These are phyloP conservation scores for Desmophyllum pertusum DNA, from an alignment of 92 coral and sea anemone genomes.

Conservation along the genomic window DNA sequence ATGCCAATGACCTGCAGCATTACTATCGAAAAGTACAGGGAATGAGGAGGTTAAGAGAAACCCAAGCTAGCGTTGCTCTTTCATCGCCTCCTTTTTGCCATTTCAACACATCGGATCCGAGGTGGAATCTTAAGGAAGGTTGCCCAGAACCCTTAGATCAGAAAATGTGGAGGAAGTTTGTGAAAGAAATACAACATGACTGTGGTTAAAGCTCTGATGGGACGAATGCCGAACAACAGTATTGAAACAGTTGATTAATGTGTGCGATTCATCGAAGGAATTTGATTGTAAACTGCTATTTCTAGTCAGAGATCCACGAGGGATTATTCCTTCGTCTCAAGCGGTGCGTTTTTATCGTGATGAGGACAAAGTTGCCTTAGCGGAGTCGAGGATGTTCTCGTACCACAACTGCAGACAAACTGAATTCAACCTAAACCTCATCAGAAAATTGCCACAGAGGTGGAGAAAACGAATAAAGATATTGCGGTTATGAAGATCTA, in stretches of 20 bases:
- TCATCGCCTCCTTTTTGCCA: slow-evolving; percentile 38
- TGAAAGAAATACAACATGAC: slow-evolving; percentile 29
- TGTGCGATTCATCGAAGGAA: slow-evolving; percentile 23
- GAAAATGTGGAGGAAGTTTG: slow-evolving; percentile 14
- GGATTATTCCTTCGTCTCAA: slow-evolving; percentile 29
- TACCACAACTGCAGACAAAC: slow-evolving; percentile 21
- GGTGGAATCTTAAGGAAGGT: slow-evolving; percentile 20
- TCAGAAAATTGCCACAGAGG: slow-evolving; percentile 14
- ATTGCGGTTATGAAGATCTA: slow-evolving; percentile 43
- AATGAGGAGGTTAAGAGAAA: background rate
- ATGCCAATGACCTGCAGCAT: background rate
- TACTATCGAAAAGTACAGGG: background rate
- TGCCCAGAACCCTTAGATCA: slow-evolving; percentile 16
- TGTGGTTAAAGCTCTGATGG: slow-evolving; percentile 43
- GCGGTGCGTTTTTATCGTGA: background rate
- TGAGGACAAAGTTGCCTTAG: background rate
- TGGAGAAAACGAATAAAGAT: slow-evolving; percentile 29
- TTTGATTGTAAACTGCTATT: slow-evolving; percentile 40
- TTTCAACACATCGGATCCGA: slow-evolving; percentile 10
- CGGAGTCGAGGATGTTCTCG: background rate
- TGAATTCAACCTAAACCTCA: slow-evolving; percentile 20
- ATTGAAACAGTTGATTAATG: slow-evolving; percentile 25
- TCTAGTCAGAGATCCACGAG: slow-evolving; percentile 44
- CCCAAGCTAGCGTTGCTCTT: slow-evolving; percentile 6
- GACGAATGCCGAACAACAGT: slow-evolving; percentile 36